Base-by-base conservation (phyloP, 2,113 vertebrate species). In the Mesembrinibis cayennensis region DNA sequence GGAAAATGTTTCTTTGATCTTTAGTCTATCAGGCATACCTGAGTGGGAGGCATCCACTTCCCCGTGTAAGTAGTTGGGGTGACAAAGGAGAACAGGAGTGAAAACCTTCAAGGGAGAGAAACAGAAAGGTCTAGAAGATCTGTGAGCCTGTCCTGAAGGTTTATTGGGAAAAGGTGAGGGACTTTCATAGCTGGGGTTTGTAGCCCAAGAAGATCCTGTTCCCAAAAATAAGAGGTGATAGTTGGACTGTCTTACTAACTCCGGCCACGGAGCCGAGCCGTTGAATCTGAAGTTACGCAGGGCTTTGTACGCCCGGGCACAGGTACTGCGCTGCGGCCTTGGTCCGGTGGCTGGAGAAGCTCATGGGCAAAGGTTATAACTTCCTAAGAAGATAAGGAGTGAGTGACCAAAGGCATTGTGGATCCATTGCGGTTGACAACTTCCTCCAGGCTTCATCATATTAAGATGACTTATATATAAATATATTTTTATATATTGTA, bases 181-280 rank as follows among this genome's bases (percentile, higher is more conserved):
- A 34, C 22, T 72, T 56, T 26, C 13, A 7, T 5, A 30, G 18
- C 55, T 92, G 80, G 86, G n/a, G 27, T 71, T 29, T 52, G 50
- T 42, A 82, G 19, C 53, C 21, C 20, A 26, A 38, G 38, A 61
- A 49, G n/a, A 4, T 61, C 36, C 13, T 38, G 0, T 70, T 42
- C 25, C 26, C 0, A 0, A 59, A 85, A 88, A 13, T 9, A 34
- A 58, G 30, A 49, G 61, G 2, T 30, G 13, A 1, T 22, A 11
- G 8, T 7, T 55, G 66, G 23, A 14, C 42, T 66, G 9, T 29
- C 13, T 5, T 16, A 4, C 27, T 17, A 1, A 5, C 32, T 65
- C 38, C 59, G 45, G 34, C 40, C 56, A 11, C 0, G 1, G 73
- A 53, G 44, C 36, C 16, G 63, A 82, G 63, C 23, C 13, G 0